Evolutionary conservation across 2,113 vertebrate species (phyloP).

Genomic region (Tenebrosternarchus preto): DNA sequence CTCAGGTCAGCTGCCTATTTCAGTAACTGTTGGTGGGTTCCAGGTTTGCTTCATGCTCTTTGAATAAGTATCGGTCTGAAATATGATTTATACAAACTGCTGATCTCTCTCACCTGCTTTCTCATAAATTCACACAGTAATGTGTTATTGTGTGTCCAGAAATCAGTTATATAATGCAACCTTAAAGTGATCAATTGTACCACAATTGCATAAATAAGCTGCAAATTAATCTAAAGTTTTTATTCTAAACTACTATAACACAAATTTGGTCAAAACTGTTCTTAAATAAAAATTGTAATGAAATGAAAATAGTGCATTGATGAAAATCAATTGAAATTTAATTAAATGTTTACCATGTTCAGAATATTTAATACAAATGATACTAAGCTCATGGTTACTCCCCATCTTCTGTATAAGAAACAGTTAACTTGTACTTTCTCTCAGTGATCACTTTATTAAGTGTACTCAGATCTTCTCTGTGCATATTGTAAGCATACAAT

Average conservation of each 20-base stretch:
- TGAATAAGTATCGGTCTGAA: background rate
- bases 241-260: background rate
- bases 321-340: background rate
- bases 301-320: too few species aligned
- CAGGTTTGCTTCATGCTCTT: background rate
- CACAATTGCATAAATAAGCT: background rate
- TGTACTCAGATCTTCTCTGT: too few species aligned
- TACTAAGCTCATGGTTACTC: too few species aligned
- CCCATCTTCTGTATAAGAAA: too few species aligned
- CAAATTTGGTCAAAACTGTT: too few species aligned
- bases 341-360: background rate
- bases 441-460: too few species aligned
- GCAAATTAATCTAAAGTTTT: background rate
- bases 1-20: background rate
- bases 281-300: background rate
- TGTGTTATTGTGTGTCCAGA: background rate
- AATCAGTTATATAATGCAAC: background rate
- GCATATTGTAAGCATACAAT: too few species aligned
- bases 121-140: background rate
- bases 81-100: background rate
- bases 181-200: background rate
- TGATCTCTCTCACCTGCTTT: background rate
- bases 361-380: background rate
- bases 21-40: background rate
- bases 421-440: too few species aligned